phyloP scores from a whole-genome alignment of 2,797 vertebrate genomes.

The Crenuchus spilurus region DNA sequence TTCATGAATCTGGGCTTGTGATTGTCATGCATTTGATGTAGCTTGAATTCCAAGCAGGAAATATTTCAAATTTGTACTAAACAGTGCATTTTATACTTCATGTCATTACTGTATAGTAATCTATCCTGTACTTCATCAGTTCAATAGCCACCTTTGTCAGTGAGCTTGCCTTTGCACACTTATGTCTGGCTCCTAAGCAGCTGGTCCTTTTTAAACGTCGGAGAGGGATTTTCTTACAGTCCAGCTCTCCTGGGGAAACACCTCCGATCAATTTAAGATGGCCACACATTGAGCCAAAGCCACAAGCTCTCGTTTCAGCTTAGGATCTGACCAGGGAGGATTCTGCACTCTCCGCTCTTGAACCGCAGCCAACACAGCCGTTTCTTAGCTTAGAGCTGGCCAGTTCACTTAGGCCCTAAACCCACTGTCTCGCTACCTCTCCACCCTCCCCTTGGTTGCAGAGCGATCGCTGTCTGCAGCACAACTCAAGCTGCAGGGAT shows the following conservation, averaged over 20 bases:
- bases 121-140: slow-evolving; percentile 20
- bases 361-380: slow-evolving; percentile 49
- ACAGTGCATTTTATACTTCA: background rate
- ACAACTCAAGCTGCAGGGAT: slow-evolving; percentile 64
- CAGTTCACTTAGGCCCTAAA: slow-evolving; percentile 49
- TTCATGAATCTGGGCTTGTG: too few relatives aligned
- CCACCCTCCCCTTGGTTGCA: slow-evolving; percentile 58
- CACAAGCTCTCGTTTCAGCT: slow-evolving; percentile 47
- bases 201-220: slow-evolving; percentile 56
- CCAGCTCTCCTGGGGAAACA: slow-evolving; percentile 52
- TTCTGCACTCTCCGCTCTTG: slow-evolving; percentile 47
- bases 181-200: slow-evolving; percentile 42
- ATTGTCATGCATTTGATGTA: background rate
- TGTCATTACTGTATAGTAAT: slow-evolving; percentile 18
- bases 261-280: slow-evolving; percentile 55
- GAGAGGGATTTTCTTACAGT: slow-evolving; percentile 53
- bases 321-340: slow-evolving; percentile 43
- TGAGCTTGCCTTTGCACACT: slow-evolving; percentile 18
- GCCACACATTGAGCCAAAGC: slow-evolving; percentile 54
- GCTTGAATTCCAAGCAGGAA: background rate
- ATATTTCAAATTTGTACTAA: too few relatives aligned
- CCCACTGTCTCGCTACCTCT: slow-evolving; percentile 37
- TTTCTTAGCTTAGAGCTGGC: slow-evolving; percentile 44
- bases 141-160: background rate
- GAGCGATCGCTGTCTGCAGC: slow-evolving; percentile 69